Base-by-base conservation (phyloP, 2,113 vertebrate genomes). In the Hippotragus niger region DNA sequence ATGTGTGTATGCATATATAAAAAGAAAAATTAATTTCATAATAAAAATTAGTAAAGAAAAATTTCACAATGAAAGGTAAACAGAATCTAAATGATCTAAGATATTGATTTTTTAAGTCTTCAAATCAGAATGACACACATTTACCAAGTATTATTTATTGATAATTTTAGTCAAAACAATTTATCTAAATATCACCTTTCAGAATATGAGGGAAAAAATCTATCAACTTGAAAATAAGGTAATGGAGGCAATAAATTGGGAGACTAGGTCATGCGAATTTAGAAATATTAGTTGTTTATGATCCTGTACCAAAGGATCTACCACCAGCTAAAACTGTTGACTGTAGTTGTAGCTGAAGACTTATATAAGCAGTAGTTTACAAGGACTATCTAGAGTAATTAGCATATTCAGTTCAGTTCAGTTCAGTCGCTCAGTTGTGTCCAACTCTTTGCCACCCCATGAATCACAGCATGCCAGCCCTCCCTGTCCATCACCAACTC, bases 211-310 rank as follows among this genome's bases (percentile, higher is more conserved):
- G 47, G 40, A 76, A 78, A 87, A 71, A n/a, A 19, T 83, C 62
- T 11, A 87, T 82, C 53, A 83, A 90, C 23, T 47, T 97, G 60
- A 96, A 97, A 94, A 78, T 25, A 87, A 45, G 33, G 60, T 90
- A 25, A 82, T 3, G 23, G 15, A 71, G 3, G 17, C 10, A 96
- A 80, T 33, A 93, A 83, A 7, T 36, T 90, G 33, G 47, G 88
- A 55, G 29, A 80, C 11, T 47, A 16, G 21, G 25, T 31, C 43
- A 83, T 58, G 4, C 8, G 10, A 95, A 91, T 62, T 94, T 88
- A 97, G 50, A 16, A 58, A 62, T 91, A 91, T 95, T 78, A 80
- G 88, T 71, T 88, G 23, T 76, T 96, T 92, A 87, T 84, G 50
- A 85, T 92, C n/a, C 33, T 90, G 3, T 40, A 53, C 13, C 50